Conservation (phyloP, 2,888 invertebrate species). For the Drosophila pegasa region DNA sequence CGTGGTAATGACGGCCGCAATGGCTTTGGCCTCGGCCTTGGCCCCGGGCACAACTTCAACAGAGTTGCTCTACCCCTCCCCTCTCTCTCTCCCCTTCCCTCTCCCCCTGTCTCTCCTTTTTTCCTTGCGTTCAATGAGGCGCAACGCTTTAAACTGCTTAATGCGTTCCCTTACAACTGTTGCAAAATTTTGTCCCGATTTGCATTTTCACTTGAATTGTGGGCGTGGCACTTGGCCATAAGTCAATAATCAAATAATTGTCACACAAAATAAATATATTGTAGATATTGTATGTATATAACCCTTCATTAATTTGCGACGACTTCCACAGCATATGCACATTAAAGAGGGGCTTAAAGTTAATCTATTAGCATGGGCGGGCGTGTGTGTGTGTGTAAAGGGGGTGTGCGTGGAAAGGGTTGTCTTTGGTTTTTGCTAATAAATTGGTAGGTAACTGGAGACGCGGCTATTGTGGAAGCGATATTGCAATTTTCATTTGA, state of each 20-base stretch:
- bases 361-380: conserved; percentile 24
- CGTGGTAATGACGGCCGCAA: conserved; percentile 68
- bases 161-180: conserved; percentile 45
- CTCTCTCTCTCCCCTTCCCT: background rate
- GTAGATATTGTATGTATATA: too few relatives aligned
- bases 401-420: conserved; percentile 15
- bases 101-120: conserved; percentile 4
- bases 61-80: background rate
- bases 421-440: conserved; percentile 38
- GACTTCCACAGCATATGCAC: conserved; percentile 38
- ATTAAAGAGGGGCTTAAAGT: conserved; percentile 27
- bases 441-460: conserved; percentile 39
- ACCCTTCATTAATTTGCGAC: conserved; percentile 47
- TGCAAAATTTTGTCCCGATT: conserved; percentile 35
- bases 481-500: conserved; percentile 20
- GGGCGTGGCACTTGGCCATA: conserved; percentile 53
- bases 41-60: conserved; percentile 17
- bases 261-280: conserved; percentile 29
- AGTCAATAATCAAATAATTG: conserved; percentile 63
- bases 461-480: conserved; percentile 10
- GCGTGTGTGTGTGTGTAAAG: conserved; percentile 6
- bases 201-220: conserved; percentile 41
- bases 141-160: conserved; percentile 57
- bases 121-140: conserved; percentile 70
- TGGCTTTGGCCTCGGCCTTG: conserved; percentile 28